Evolutionary conservation across 2,888 invertebrate species (phyloP).

Genomic region (Cataglyphis cursor): DNA sequence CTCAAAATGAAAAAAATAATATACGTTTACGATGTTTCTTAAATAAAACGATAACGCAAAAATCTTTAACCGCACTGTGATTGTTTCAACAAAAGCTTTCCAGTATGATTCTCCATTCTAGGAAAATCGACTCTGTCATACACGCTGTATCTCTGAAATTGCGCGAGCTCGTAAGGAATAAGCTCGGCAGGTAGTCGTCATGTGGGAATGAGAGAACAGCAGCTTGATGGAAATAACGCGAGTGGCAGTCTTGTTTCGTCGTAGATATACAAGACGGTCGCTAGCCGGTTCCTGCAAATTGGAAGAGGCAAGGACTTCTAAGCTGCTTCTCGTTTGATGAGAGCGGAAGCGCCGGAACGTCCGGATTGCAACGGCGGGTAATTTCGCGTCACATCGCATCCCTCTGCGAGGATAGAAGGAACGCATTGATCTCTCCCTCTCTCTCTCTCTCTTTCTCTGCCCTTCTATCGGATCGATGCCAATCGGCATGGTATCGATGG

Average conservation of each 20-base stretch:
- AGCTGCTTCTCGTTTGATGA: conserved; percentile 66
- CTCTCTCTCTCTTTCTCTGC: neutral
- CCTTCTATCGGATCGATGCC: conserved; percentile 72
- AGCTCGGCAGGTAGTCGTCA: conserved; percentile 31
- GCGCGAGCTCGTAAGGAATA: conserved; percentile 18
- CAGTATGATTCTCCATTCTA: conserved; percentile 6
- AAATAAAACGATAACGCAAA: conserved; percentile 17
- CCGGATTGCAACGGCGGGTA: conserved; percentile 65
- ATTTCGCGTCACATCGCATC: conserved; percentile 59
- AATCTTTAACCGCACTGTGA: conserved; percentile 2
- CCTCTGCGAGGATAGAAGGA: neutral
- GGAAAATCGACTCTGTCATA: conserved; percentile 39
- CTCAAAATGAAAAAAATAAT: neutral
- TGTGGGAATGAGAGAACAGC: conserved; percentile 22
- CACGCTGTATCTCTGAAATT: neutral
- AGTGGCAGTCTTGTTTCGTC: conserved; percentile 41
- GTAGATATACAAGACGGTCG: conserved; percentile 39
- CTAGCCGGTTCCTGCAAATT: conserved; percentile 64
- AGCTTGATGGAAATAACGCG: conserved; percentile 46
- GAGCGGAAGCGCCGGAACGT: conserved; percentile 56
- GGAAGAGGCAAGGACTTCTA: conserved; percentile 66
- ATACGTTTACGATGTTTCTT: neutral
- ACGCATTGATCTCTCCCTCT: conserved; percentile 10
- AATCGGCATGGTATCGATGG: conserved; percentile 74
- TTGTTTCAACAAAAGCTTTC: conserved; percentile 10